Base-by-base conservation (phyloP, 2,113 vertebrate genomes). In the Labrus mixtus region DNA sequence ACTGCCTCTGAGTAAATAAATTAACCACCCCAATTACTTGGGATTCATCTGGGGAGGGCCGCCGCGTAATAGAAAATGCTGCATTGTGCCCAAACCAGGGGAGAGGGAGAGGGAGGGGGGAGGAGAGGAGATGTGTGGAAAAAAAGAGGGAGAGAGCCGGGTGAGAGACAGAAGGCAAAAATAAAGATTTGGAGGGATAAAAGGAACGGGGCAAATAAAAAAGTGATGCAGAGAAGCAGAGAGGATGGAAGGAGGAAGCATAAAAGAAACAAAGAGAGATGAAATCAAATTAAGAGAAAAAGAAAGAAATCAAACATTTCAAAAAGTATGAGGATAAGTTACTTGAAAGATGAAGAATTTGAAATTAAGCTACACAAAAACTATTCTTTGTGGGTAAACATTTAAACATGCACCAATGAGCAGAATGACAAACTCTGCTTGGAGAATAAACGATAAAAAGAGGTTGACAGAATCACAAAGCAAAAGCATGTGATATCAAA, bases 11-110 rank as follows among this genome's bases (percentile, higher is more conserved):
- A 97, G 97, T 98, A 99, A 99, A 99, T 99, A 99, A 99, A 99
- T 99, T 98, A 99, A 98, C 97, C 97, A 98, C 96, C 97, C 97
- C 97, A 99, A 99, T 99, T 99, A 99, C 97, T 97, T 96, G 97
- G 96, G 96, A 97, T 97, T 96, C 97, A 97, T 97, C 96, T 97
- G 96, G 97, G 98, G 96, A 94, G 88, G 90, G 82, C 85, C 68
- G 94, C 89, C 91, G 95, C 92, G 88, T 94, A 96, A 97, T 96
- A 95, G 92, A 97, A 97, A 97, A 96, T 75, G 89, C 95, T 91
- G 94, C 95, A 96, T 94, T 91, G 88, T 87, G 91, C 83, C 88
- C 78, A 81, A 84, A 82, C 75, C 23, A 8, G 53, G 73, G 58
- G 63, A 15, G 46, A 23, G 22, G 16, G 23, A 23, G 33, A 55